phyloP scores from a whole-genome alignment of 1,140 invertebrate species.

The Nymphalis io region DNA sequence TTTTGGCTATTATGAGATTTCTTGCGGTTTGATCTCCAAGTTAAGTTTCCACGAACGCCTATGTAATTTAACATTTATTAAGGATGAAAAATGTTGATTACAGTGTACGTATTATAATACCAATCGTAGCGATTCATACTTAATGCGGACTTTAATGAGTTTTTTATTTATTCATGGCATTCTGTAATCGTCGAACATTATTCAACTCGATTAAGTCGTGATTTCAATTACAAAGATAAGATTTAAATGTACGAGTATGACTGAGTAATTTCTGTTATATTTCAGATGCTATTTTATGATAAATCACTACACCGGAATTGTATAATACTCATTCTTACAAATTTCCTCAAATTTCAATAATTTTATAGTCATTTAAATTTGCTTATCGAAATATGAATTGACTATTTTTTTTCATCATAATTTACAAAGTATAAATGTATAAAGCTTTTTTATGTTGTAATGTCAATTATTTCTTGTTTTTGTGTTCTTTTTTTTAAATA shows the following conservation, averaged over 20 bases:
- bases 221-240: conserved; percentile 71
- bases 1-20: conserved; percentile 25
- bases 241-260: conserved; percentile 49
- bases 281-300: conserved; percentile 48
- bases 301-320: conserved; percentile 30
- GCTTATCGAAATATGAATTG: conserved; percentile 1
- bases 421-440: too few relatives aligned
- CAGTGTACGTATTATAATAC: conserved; percentile 31
- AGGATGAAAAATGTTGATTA: conserved; percentile 45
- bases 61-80: conserved; percentile 51
- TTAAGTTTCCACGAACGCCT: conserved; percentile 14
- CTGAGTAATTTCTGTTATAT: conserved; percentile 46
- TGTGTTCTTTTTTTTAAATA: too few relatives aligned
- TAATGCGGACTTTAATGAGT: conserved; percentile 49
- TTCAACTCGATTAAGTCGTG: conserved; percentile 54
- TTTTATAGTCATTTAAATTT: background rate
- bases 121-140: conserved; percentile 38
- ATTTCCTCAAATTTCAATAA: background rate
- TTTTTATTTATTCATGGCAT: conserved; percentile 67
- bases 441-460: background rate
- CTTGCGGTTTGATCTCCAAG: conserved; percentile 28
- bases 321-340: conserved; percentile 22
- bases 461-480: too few relatives aligned
- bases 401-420: too few relatives aligned
- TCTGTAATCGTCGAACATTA: conserved; percentile 45